Evolutionary conservation across 2,113 vertebrate species (phyloP).

Genomic region (Sylvia atricapilla): DNA sequence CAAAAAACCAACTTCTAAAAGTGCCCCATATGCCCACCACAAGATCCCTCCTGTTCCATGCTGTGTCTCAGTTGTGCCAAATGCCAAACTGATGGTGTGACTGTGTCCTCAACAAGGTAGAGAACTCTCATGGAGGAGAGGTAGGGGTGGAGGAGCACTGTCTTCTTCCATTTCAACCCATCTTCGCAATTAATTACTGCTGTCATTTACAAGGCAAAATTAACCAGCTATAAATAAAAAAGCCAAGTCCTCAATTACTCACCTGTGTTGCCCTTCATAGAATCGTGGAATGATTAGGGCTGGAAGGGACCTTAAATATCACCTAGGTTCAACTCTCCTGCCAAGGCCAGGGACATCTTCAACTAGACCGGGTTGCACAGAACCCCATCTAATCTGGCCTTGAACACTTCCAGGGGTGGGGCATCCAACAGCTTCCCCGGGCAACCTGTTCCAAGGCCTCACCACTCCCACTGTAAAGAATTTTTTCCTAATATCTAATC

Average conservation of each 20-base stretch:
- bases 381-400: background rate
- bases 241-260: background rate
- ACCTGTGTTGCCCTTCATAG: background rate
- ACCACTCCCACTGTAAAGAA: background rate
- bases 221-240: background rate
- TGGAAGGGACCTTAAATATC: background rate
- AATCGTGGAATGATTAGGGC: background rate
- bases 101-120: background rate
- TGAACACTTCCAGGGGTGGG: background rate
- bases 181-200: background rate
- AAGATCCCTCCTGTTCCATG: background rate
- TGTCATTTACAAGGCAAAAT: background rate
- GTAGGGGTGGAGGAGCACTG: background rate
- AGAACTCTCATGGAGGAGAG: background rate
- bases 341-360: background rate
- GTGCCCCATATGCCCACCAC: fast-evolving
- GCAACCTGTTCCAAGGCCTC: background rate
- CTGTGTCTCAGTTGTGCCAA: background rate
- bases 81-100: background rate
- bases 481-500: background rate
- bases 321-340: background rate
- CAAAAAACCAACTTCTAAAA: background rate
- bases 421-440: background rate
- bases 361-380: background rate
- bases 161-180: background rate